Evolutionary conservation across 2,888 invertebrate genomes (phyloP), one percentile per base, ranked within the genome.

Genomic region (Stenchaetothrips biformis): DNA sequence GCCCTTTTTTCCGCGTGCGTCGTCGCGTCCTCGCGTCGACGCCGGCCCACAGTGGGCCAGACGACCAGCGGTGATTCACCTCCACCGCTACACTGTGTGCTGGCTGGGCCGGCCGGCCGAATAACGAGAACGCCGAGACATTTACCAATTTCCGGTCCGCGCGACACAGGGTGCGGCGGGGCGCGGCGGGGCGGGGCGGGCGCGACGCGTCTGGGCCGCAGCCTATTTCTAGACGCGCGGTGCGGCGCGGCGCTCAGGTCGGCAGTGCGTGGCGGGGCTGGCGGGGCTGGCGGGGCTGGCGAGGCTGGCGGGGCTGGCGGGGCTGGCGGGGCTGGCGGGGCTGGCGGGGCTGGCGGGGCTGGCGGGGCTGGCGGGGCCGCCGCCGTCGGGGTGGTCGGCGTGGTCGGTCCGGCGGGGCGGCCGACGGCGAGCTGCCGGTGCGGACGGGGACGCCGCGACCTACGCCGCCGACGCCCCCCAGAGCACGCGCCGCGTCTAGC

Each of bases 141-240:
- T 74, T 74, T 74, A 74, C 67, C 67, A 74, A 74, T 74, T 74
- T 74, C 67, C 67, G 67, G 67, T 74, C 25, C 37, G 37, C 53
- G 53, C 13, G 53, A 37, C 53, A 53, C 53, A 13, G 9, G 53
- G 16, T 11, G 53, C 53, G 53, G 53, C 16, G 16, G 4, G 9
- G 53, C 16, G 13, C 13, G 18, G 18, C 13, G 53, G 53, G 53
- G 37, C 37, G 37, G 37, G 37, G 37, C 37, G 37, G 37, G 37
- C 37, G 37, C 37, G 37, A 37, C 37, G 37, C 37, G 37, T 37
- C 37, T 37, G 37, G 37, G 37, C 37, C 37, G 37, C 37, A 37
- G 37, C 37, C 37, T 37, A 37, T 37, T 37, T 37, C 37, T 37
- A 37, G 37, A 37, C 37, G n/a, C 67, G 21, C 25, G 67, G 67